phyloP scores from a whole-genome alignment of 2,888 invertebrate species.

The Hesperia comma region DNA sequence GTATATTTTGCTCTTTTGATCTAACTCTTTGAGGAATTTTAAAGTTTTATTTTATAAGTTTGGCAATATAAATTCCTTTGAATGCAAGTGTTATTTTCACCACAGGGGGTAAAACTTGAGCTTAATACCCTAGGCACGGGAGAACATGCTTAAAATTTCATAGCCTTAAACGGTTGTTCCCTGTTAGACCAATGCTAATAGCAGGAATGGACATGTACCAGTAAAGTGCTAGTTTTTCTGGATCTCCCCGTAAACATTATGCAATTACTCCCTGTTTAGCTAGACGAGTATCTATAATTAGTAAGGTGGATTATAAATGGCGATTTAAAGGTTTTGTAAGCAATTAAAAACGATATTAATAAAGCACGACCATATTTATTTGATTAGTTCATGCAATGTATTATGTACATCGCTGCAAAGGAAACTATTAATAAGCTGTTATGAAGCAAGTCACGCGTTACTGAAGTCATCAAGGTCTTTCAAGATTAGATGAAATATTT shows the following conservation, averaged over 20 bases:
- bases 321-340: not conserved
- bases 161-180: slow-evolving; percentile 59
- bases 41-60: too few relatives aligned
- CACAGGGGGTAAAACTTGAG: not conserved
- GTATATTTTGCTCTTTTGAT: too few relatives aligned
- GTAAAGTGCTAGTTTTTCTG: slow-evolving; percentile 37
- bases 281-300: slow-evolving; percentile 5
- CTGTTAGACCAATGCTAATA: slow-evolving; percentile 46
- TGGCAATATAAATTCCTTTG: too few relatives aligned
- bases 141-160: slow-evolving; percentile 63
- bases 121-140: slow-evolving; percentile 5
- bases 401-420: too few relatives aligned
- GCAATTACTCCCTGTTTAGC: slow-evolving; percentile 24
- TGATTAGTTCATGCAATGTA: too few relatives aligned
- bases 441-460: too few relatives aligned
- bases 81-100: not conserved
- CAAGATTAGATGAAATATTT: slow-evolving; percentile 4
- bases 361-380: too few relatives aligned
- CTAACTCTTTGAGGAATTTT: too few relatives aligned
- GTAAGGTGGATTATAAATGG: not conserved
- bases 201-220: slow-evolving; percentile 21
- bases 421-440: too few relatives aligned
- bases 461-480: not conserved
- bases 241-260: not conserved
- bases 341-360: too few relatives aligned